Conservation (phyloP, 2,113 vertebrate species). For the Saccopteryx leptura region DNA sequence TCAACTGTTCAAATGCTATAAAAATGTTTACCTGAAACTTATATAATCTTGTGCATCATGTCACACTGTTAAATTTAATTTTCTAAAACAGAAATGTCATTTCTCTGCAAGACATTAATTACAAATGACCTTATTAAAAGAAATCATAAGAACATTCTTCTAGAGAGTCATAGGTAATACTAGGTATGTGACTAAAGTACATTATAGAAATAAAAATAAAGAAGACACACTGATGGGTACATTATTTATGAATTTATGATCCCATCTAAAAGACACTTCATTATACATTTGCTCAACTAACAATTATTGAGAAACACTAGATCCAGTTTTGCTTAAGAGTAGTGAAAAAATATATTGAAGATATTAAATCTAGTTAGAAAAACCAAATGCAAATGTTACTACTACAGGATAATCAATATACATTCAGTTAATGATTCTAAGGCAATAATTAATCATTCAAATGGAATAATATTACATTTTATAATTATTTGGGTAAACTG, state of each 20-base stretch:
- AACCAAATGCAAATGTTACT: background rate
- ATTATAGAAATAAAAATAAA: slow-evolving; percentile 6
- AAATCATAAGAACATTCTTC: slow-evolving; percentile 75
- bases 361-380: slow-evolving; percentile 4
- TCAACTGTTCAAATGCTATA: no score
- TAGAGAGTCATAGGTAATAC: slow-evolving; percentile 49
- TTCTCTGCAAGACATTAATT: slow-evolving; percentile 73
- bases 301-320: background rate
- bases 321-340: background rate
- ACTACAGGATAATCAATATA: background rate
- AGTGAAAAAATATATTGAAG: slow-evolving; percentile 7
- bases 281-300: slow-evolving; percentile 16
- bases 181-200: background rate
- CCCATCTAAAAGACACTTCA: background rate
- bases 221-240: background rate
- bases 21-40: no score
- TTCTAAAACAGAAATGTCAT: slow-evolving; percentile 58
- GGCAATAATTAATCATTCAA: background rate
- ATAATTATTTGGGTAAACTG: background rate
- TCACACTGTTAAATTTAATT: no score
- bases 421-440: background rate
- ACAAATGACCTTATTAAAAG: slow-evolving; percentile 69
- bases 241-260: background rate
- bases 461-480: background rate
- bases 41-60: no score